A percentile compares a stretch with the other conserved stretches of the same genome.
Evolutionary conservation across 2,888 invertebrate genomes (phyloP).

Genomic region (Eudemis profundana): DNA sequence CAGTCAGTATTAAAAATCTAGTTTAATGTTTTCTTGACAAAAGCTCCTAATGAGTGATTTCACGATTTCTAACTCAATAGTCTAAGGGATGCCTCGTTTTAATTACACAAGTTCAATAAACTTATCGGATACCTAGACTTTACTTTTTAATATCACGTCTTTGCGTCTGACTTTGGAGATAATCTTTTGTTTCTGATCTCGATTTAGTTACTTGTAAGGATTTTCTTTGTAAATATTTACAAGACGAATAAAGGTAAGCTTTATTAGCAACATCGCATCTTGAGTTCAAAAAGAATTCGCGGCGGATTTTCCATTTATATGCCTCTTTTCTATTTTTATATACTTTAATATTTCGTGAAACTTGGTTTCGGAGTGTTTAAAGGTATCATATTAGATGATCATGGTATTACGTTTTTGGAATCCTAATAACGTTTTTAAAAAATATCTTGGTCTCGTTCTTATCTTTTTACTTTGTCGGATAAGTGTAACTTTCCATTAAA

Average conservation of each 20-base stretch:
- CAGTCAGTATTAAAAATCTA: too few relatives aligned
- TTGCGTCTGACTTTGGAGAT: slow-evolving; percentile 27
- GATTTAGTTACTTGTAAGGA: slow-evolving; percentile 27
- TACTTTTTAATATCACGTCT: slow-evolving; percentile 29
- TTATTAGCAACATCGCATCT: slow-evolving; percentile 15
- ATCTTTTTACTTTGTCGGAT: too few relatives aligned
- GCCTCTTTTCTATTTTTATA: neutral
- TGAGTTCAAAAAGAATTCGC: neutral
- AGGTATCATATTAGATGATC: too few relatives aligned
- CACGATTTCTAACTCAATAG: slow-evolving; percentile 5
- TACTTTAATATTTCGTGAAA: too few relatives aligned
- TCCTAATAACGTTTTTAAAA: too few relatives aligned
- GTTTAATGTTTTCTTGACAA: too few relatives aligned
- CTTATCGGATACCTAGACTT: slow-evolving; percentile 5
- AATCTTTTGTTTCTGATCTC: slow-evolving; percentile 31
- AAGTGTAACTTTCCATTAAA: too few relatives aligned
- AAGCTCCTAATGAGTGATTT: slow-evolving; percentile 3
- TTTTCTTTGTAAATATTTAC: slow-evolving; percentile 31
- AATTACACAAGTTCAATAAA: slow-evolving; percentile 21
- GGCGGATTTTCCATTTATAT: slow-evolving; percentile 3
- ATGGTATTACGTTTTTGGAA: too few relatives aligned
- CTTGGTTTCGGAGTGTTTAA: too few relatives aligned
- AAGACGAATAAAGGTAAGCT: slow-evolving; percentile 14
- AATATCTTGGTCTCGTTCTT: too few relatives aligned
- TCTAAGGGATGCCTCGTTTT: neutral